Conservation (phyloP, 2,888 invertebrate genomes). For the Caenorhabditis becei region DNA sequence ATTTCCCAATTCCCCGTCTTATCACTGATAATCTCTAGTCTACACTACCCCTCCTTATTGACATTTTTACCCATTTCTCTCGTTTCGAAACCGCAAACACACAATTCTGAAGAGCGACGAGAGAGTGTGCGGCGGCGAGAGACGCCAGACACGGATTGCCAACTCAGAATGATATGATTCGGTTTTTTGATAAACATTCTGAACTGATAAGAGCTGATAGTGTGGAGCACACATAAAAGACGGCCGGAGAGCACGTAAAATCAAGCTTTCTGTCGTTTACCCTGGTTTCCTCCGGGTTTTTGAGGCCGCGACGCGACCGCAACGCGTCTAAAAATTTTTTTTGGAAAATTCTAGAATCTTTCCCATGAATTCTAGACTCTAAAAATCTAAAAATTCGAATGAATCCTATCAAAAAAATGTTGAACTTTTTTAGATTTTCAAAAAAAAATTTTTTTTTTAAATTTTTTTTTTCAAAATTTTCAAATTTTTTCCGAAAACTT, state of each 20-base stretch:
- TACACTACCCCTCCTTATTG: neutral
- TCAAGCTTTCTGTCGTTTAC: neutral
- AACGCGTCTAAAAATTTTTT: too few species aligned
- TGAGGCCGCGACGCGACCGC: too few species aligned
- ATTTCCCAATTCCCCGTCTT: neutral
- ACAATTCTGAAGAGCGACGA: neutral
- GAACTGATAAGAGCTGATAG: neutral
- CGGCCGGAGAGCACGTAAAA: neutral
- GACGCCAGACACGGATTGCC: neutral
- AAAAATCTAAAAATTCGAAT: too few species aligned
- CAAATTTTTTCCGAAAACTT: too few species aligned
- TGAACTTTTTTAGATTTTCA: too few species aligned
- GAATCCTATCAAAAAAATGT: too few species aligned
- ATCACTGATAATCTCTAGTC: neutral
- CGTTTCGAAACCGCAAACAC: conserved; percentile 2
- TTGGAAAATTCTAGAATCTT: too few species aligned
- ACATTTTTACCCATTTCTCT: neutral
- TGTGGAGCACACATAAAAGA: neutral
- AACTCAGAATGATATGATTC: neutral
- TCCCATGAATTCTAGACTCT: too few species aligned
- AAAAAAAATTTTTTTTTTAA: too few species aligned
- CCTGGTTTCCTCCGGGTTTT: neutral
- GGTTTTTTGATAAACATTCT: conserved; percentile 2
- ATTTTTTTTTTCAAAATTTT: too few species aligned
- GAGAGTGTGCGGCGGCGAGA: neutral